Evolutionary conservation across 1,140 invertebrate genomes (phyloP), one percentile per base, ranked within the genome.

Genomic region (Bombus soroeensis): DNA sequence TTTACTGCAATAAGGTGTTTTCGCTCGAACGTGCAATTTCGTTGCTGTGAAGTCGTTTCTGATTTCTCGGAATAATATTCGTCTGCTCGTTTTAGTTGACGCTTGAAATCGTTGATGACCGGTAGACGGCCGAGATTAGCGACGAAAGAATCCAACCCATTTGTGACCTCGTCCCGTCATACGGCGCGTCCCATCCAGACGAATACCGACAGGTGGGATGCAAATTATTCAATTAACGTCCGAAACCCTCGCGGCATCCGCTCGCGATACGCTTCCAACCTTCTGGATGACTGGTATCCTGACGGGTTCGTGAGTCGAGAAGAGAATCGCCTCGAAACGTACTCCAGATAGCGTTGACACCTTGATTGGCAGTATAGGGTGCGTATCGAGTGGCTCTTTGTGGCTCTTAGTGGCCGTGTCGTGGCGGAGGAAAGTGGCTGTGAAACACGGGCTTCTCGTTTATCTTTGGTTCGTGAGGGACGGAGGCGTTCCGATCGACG

Each of bases 221-320:
- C 91, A 94, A 94, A 94, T 94, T 94, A 93, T 94, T 94, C 93
- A 93, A 93, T 94, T 94, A 94, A 94, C 90, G 91, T 93, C 88
- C 87, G 84, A 87, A 89, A 74, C 28, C 32, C 86, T 87, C 80
- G 81, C 62, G 79, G 90, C 86, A 32, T 34, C 34, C 68, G n/a
- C 74, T 59, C 28, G 47, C 47, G 66, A 43, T 81, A 80, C 86
- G 64, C 59, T 66, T 66, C 18, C 15, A 71, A 25, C 9, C 47
- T 32, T 32, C 25, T 66, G n/a, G 70, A 66, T 77, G 66, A 73
- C 71, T 57, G 41, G 71, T 73, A 18, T n/a, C 28, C 37, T 53
- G 68, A 70, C 37, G 81, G 8, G 59, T 74, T 68, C 68, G 53
- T 83, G 75, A 28, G 22, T 47, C 41, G 62, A 34, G 53, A 68